A percentile compares a stretch with the other conserved stretches of the same genome.
These are phyloP conservation scores for Abrostola tripartita DNA, from an alignment of 2,888 invertebrate genomes.

Conservation along the genomic window DNA sequence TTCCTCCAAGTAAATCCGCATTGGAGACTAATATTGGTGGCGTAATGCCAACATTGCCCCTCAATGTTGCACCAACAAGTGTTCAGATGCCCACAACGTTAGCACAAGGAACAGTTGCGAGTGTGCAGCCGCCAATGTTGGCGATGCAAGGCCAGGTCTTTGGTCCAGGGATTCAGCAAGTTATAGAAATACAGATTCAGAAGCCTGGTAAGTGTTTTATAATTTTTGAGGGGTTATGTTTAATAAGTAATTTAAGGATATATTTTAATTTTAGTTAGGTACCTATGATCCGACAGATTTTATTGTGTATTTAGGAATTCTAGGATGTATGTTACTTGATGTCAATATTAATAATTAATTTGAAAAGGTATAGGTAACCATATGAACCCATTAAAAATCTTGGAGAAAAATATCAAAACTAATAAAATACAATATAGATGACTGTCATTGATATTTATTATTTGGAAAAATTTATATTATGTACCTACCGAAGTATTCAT, in stretches of 20 bases:
- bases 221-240: background rate
- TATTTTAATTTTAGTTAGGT: background rate
- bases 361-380: too few relatives aligned
- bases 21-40: slow-evolving; percentile 39
- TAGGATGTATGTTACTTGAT: too few relatives aligned
- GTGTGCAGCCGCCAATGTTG: slow-evolving; percentile 11
- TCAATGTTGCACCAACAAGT: slow-evolving; percentile 3
- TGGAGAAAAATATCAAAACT: too few relatives aligned
- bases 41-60: slow-evolving; percentile 6
- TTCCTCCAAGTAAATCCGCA: slow-evolving; percentile 32
- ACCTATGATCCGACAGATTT: too few relatives aligned
- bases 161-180: slow-evolving; percentile 39
- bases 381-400: too few relatives aligned
- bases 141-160: slow-evolving; percentile 37
- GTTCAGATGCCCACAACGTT: slow-evolving; percentile 17
- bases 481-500: too few relatives aligned
- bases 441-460: too few relatives aligned
- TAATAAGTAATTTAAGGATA: background rate
- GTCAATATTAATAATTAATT: too few relatives aligned
- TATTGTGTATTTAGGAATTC: too few relatives aligned
- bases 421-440: too few relatives aligned
- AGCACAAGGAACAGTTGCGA: background rate
- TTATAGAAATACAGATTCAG: slow-evolving; percentile 51
- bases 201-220: slow-evolving; percentile 27
- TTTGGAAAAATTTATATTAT: too few relatives aligned